These are phyloP conservation scores for Dinocampus coccinellae DNA, from an alignment of 2,888 invertebrate genomes.

Conservation along the genomic window DNA sequence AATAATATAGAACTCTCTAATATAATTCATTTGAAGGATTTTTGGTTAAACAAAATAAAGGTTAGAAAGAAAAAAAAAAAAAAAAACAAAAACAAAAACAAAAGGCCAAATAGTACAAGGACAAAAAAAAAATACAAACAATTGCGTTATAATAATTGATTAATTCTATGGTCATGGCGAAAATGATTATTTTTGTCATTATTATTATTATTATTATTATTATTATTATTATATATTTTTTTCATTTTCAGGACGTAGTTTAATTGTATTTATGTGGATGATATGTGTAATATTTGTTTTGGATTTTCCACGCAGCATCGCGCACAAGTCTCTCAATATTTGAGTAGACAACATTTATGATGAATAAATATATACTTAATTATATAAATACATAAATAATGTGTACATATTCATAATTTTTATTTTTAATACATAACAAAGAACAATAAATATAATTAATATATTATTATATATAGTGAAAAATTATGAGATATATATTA, in stretches of 20 bases:
- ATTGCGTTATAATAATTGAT: neutral
- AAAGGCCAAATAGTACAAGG: too few relatives aligned
- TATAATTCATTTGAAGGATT: neutral
- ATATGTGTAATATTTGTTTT: neutral
- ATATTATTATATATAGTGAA: slow-evolving; percentile 67
- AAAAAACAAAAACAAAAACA: neutral
- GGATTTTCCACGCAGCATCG: slow-evolving; percentile 19
- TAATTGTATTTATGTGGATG: neutral
- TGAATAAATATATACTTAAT: slow-evolving; percentile 27
- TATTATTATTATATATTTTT: too few relatives aligned
- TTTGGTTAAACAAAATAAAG: neutral
- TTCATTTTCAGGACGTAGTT: slow-evolving; percentile 15
- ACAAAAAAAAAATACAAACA: too few relatives aligned
- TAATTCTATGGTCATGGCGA: neutral
- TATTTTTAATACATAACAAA: slow-evolving; percentile 54
- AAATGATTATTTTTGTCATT: neutral
- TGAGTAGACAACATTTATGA: slow-evolving; percentile 29
- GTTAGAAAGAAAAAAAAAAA: slow-evolving; percentile 1
- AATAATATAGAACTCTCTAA: slow-evolving; percentile 15
- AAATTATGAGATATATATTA: slow-evolving; percentile 68
- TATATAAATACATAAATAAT: slow-evolving; percentile 27
- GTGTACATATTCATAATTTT: neutral
- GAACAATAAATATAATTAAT: slow-evolving; percentile 62
- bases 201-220: too few relatives aligned
- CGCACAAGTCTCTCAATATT: slow-evolving; percentile 10